Evolutionary conservation across 2,888 invertebrate species (phyloP), one percentile per base, ranked within the genome.

Genomic region (Cremastinae sp.): DNA sequence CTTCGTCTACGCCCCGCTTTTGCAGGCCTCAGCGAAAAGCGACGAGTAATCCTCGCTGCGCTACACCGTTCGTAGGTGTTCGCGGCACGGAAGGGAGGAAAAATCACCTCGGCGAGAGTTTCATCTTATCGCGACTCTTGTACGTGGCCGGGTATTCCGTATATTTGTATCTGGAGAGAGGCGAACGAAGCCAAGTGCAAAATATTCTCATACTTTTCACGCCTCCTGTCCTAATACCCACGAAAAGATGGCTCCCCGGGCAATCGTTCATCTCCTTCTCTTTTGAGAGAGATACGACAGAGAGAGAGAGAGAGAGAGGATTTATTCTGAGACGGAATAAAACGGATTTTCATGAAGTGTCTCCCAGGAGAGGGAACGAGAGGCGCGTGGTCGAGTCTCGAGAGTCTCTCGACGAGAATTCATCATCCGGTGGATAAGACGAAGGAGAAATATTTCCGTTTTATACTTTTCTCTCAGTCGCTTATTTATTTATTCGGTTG

Each of bases 151-250:
- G 2, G 45, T 22, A 28, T 41, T 1, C 51, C 18, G 16, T 53
- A 61, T 51, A 69, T 69, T 70, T 75, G 59, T 74, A 65, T 59
- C 64, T 43, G 58, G 66, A 66, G 70, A 75, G 65, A 65, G 45
- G 53, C 53, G 72, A 53, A 22, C 65, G 59, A 69, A 72, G 65
- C 62, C 64, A 53, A 65, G 45, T 68, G 79, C 79, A 81, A 85
- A 84, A 84, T 85, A 85, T 85, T 83, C 85, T 81, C 84, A 81
- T 83, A 82, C 79, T 81, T 84, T 81, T 81, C 75, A 69, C 78
- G 66, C 78, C 72, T 61, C 66, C 16, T 43, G 36, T 70, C 74
- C 72, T 81, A 81, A 82, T 80, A 75, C 80, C 74, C 74, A 61
- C 54, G 75, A 66, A 75, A 66, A 79, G 75, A 74, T 74, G 74